Percentiles rank a stretch among this genome's conserved stretches.
These are phyloP conservation scores for Cephalopachus bancanus DNA, from an alignment of 2,797 vertebrate genomes.

Conservation along the genomic window DNA sequence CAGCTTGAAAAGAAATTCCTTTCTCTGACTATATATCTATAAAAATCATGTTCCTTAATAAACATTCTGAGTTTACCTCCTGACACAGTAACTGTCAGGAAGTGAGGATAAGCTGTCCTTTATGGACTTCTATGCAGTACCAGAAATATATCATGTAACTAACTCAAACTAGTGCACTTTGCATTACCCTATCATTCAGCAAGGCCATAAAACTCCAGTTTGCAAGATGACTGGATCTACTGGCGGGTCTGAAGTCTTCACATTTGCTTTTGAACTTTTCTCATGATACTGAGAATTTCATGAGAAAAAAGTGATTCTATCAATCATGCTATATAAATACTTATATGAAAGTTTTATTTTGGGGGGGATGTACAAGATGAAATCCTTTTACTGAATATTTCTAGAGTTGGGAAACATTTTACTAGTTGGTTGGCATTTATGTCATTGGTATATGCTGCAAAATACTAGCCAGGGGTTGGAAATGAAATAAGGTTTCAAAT, in stretches of 20 bases:
- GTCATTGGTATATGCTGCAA: conserved; percentile 14
- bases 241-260: conserved; percentile 3
- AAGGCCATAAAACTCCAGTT: not conserved
- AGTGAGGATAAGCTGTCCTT: not conserved
- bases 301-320: conserved; percentile 59
- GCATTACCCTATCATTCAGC: not conserved
- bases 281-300: conserved; percentile 63
- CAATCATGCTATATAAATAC: conserved; percentile 65
- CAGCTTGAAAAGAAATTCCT: conserved; percentile 23
- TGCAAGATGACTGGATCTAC: conserved; percentile 39
- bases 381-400: conserved; percentile 59
- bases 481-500: conserved; percentile 26
- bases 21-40: not conserved
- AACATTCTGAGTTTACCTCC: not conserved
- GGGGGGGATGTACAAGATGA: not conserved
- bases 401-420: conserved; percentile 21
- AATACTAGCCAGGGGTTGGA: not conserved
- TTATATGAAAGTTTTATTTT: conserved; percentile 57
- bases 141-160: conserved; percentile 40
- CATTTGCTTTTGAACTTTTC: conserved; percentile 71
- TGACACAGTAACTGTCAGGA: not conserved
- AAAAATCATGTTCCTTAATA: not conserved
- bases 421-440: not conserved
- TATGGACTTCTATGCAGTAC: not conserved
- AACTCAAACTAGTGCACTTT: conserved; percentile 38